Evolutionary conservation across 1,140 invertebrate genomes (phyloP).

Genomic region (Drosophila lacteicornis): DNA sequence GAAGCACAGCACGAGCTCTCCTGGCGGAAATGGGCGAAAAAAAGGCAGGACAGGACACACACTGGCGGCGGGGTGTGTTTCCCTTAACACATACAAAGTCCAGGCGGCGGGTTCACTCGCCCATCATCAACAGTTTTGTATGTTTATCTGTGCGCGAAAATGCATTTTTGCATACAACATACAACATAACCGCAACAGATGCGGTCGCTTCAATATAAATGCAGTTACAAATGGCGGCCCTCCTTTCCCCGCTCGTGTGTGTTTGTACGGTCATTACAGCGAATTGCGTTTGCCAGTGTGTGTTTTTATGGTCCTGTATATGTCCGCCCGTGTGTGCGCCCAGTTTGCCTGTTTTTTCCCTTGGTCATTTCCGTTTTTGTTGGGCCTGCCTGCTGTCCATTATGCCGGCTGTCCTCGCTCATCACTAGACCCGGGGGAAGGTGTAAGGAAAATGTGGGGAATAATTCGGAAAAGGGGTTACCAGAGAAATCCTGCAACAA

Average conservation of each 20-base stretch:
- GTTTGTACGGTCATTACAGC: conserved; percentile 76
- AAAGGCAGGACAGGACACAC: conserved; percentile 31
- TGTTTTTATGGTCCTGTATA: conserved; percentile 66
- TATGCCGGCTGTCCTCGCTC: conserved; percentile 71
- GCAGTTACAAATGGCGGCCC: conserved; percentile 75
- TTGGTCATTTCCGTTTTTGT: conserved; percentile 80
- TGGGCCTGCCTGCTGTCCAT: conserved; percentile 51
- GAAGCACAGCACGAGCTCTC: conserved; percentile 62
- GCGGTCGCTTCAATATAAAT: conserved; percentile 83
- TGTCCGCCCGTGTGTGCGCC: conserved; percentile 17
- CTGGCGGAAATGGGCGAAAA: conserved; percentile 68
- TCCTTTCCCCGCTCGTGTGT: conserved; percentile 5
- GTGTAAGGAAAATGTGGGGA: conserved; percentile 3
- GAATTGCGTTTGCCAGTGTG: conserved; percentile 60
- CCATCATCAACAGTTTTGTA: conserved; percentile 54
- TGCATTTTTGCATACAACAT: conserved; percentile 82
- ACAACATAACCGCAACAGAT: conserved; percentile 83
- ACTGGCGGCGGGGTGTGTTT: conserved; percentile 6
- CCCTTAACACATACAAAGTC: conserved; percentile 56
- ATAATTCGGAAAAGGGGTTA: conserved; percentile 25
- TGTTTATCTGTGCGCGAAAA: conserved; percentile 83
- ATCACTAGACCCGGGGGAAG: conserved; percentile 30
- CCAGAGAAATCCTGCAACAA: conserved; percentile 29
- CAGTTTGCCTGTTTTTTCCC: conserved; percentile 63
- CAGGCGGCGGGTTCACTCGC: conserved; percentile 22